These are phyloP conservation scores for Diabrotica balteata DNA, from an alignment of 2,888 invertebrate genomes.

Conservation along the genomic window DNA sequence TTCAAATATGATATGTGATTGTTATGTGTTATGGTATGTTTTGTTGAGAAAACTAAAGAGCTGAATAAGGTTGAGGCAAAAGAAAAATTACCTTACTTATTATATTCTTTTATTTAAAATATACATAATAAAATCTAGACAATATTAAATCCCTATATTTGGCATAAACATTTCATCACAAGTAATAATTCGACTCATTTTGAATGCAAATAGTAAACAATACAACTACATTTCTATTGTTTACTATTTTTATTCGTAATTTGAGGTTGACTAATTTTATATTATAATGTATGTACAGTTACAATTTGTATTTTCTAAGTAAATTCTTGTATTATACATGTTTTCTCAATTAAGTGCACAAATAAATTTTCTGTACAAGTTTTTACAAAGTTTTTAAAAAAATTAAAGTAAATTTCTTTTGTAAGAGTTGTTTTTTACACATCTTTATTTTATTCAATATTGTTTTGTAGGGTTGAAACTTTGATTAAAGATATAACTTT, in stretches of 20 bases:
- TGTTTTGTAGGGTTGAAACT: too few species aligned
- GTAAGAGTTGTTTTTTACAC: too few species aligned
- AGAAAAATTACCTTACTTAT: background rate
- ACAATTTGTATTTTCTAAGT: constrained; percentile 32
- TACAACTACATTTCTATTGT: background rate
- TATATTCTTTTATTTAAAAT: constrained; percentile 60
- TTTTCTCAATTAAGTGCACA: constrained; percentile 22
- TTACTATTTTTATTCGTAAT: constrained; percentile 4
- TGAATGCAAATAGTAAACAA: constrained; percentile 11
- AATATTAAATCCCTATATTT: constrained; percentile 59
- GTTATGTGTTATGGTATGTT: too few species aligned
- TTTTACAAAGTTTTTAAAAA: constrained; percentile 1
- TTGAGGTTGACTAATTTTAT: constrained; percentile 50
- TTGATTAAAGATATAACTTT: too few species aligned
- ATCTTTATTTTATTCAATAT: too few species aligned
- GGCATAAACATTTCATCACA: constrained; percentile 61
- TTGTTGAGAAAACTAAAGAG: too few species aligned
- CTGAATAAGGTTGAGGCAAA: too few species aligned
- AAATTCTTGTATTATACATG: constrained; percentile 25
- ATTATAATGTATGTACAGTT: constrained; percentile 43
- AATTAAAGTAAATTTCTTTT: background rate
- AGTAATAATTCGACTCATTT: constrained; percentile 60
- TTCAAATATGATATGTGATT: too few species aligned
- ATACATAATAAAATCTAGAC: constrained; percentile 62
- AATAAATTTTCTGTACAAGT: constrained; percentile 32